These are phyloP conservation scores for Puffinus mauretanicus DNA, from an alignment of 2,113 vertebrate species.

Conservation along the genomic window DNA sequence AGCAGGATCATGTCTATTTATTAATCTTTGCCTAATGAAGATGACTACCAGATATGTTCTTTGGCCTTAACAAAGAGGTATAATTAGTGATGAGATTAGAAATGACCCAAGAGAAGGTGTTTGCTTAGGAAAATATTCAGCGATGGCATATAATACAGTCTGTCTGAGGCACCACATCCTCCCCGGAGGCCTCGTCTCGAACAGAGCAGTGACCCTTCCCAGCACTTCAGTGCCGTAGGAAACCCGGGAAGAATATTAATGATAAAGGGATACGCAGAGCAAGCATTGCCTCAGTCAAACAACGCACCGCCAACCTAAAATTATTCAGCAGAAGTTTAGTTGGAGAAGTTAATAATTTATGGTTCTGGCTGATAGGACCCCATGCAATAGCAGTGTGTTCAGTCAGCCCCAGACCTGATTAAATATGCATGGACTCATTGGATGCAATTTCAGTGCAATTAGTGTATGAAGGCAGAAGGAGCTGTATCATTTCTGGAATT, in stretches of 20 bases:
- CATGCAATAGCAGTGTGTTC: constrained; percentile 10
- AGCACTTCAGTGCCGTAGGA: not conserved
- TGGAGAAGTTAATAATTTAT: constrained; percentile 64
- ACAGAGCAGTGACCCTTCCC: constrained; percentile 50
- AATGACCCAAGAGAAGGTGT: constrained; percentile 50
- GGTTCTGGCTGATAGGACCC: constrained; percentile 39
- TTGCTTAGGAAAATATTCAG: constrained; percentile 38
- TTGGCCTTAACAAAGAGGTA: constrained; percentile 56
- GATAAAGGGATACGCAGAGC: constrained; percentile 13
- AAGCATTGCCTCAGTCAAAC: constrained; percentile 22
- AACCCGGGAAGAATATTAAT: constrained; percentile 63
- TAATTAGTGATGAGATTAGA: constrained; percentile 66
- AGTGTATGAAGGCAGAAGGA: constrained; percentile 29
- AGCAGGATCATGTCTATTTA: constrained; percentile 16
- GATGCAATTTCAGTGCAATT: constrained; percentile 67
- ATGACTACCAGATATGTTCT: constrained; percentile 49
- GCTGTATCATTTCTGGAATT: constrained; percentile 10
- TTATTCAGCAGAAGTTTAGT: constrained; percentile 52
- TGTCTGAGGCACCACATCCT: constrained; percentile 48
- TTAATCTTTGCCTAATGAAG: constrained; percentile 57
- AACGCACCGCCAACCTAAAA: not conserved
- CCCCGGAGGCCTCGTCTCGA: constrained; percentile 48
- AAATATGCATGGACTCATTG: constrained; percentile 62
- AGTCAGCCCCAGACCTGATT: constrained; percentile 35
- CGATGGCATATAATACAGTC: not conserved